Conservation (phyloP, 2,797 vertebrate genomes). For the Lagorchestes hirsutus region DNA sequence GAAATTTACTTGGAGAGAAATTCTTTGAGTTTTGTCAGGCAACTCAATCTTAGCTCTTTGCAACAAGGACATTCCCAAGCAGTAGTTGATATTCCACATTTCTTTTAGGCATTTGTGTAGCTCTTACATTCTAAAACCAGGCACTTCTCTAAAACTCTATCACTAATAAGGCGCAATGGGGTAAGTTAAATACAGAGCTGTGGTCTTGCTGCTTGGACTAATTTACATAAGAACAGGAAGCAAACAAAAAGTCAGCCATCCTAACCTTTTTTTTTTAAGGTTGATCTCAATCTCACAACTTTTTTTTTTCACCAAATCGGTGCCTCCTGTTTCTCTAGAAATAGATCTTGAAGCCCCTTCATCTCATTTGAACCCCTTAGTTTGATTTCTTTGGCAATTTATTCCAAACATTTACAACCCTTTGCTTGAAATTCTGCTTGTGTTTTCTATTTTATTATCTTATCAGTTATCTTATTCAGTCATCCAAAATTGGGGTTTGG, state of each 20-base stretch:
- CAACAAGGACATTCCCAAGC: constrained; percentile 54
- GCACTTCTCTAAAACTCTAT: constrained; percentile 42
- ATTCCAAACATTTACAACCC: constrained; percentile 27
- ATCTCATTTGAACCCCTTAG: constrained; percentile 55
- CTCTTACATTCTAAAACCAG: constrained; percentile 66
- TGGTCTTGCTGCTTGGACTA: constrained; percentile 49
- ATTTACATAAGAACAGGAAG: constrained; percentile 50
- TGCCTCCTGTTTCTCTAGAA: constrained; percentile 40
- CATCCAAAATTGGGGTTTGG: constrained; percentile 40
- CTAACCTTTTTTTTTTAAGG: constrained; percentile 45
- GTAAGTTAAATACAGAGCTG: constrained; percentile 44
- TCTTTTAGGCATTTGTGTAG: constrained; percentile 53
- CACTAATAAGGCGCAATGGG: constrained; percentile 64
- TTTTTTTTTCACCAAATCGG: constrained; percentile 31
- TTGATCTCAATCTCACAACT: constrained; percentile 57
- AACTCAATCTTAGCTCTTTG: constrained; percentile 54
- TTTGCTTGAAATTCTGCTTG: constrained; percentile 51
- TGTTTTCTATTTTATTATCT: constrained; percentile 17
- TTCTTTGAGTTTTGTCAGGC: constrained; percentile 42
- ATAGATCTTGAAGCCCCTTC: background rate
- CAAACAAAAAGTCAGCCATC: constrained; percentile 24
- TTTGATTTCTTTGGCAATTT: constrained; percentile 56
- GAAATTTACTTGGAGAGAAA: constrained; percentile 60
- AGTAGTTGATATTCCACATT: constrained; percentile 60
- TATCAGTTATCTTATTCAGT: constrained; percentile 22